Evolutionary conservation across 1,140 invertebrate species (phyloP).

Genomic region (Chironomus tepperi): DNA sequence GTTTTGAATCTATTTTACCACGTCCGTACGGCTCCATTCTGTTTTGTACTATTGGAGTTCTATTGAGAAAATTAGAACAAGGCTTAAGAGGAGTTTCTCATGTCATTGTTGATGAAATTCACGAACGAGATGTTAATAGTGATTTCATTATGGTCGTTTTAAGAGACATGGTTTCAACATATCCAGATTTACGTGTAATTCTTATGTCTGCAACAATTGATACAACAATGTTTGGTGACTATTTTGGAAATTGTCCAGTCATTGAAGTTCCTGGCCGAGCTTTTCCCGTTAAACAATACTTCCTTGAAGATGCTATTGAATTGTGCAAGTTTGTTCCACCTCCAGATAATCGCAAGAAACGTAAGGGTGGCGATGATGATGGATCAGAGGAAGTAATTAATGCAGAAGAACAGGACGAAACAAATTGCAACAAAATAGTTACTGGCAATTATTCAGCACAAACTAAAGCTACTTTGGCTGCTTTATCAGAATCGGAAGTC

Average conservation of each 20-base stretch:
- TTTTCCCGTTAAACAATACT: constrained; percentile 78
- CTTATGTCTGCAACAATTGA: constrained; percentile 98
- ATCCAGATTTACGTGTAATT: constrained; percentile 83
- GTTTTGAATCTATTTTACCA: constrained; percentile 83
- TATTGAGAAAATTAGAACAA: constrained; percentile 82
- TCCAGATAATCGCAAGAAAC: constrained; percentile 57
- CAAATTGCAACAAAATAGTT: constrained; percentile 64
- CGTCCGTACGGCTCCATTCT: constrained; percentile 85
- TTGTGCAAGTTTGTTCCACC: constrained; percentile 72
- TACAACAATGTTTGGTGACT: constrained; percentile 77
- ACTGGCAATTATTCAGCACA: constrained; percentile 47
- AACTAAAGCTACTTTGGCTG: constrained; percentile 62
- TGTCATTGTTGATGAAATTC: constrained; percentile 94
- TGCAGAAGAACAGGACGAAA: constrained; percentile 56
- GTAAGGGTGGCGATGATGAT: constrained; percentile 51
- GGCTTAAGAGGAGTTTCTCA: constrained; percentile 82
- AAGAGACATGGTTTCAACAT: constrained; percentile 82
- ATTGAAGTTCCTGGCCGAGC: constrained; percentile 69
- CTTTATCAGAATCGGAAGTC: constrained; percentile 72
- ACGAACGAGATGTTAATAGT: constrained; percentile 92
- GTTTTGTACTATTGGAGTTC: constrained; percentile 91
- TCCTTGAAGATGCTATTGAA: constrained; percentile 81
- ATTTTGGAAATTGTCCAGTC: constrained; percentile 80
- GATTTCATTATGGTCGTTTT: constrained; percentile 93
- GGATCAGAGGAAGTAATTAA: constrained; percentile 48